Evolutionary conservation across 2,797 vertebrate species (phyloP).

Genomic region (Cuculus canorus): DNA sequence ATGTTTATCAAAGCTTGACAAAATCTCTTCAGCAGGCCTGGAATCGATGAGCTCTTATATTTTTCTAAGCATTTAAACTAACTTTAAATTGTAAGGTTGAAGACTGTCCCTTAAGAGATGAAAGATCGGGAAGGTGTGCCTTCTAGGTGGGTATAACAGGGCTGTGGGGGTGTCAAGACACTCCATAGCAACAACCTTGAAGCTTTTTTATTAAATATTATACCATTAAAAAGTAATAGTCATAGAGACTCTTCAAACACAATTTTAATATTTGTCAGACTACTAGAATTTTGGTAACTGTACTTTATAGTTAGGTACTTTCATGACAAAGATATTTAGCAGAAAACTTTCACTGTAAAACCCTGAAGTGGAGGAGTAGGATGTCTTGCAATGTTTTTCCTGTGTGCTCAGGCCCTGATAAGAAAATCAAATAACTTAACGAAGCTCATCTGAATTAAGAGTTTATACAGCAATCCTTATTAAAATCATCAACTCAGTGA

Average conservation of each 20-base stretch:
- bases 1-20: not conserved
- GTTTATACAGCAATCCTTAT: not conserved
- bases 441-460: not conserved
- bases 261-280: not conserved
- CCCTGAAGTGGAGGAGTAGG: not conserved
- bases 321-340: not conserved
- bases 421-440: not conserved
- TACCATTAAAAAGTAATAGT: slow-evolving; percentile 34
- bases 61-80: not conserved
- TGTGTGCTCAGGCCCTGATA: rapidly evolving
- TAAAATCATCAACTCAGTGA: not conserved
- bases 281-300: not conserved
- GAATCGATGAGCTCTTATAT: not conserved
- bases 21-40: not conserved
- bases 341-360: not conserved
- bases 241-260: not conserved
- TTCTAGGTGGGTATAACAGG: not conserved
- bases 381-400: not conserved
- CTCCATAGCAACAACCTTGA: slow-evolving; percentile 3
- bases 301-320: not conserved
- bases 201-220: not conserved
- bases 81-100: not conserved
- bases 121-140: not conserved
- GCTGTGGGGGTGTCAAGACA: not conserved
- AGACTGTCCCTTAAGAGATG: not conserved